phyloP scores from a whole-genome alignment of 2,888 invertebrate species.

The Diarsia rubi region DNA sequence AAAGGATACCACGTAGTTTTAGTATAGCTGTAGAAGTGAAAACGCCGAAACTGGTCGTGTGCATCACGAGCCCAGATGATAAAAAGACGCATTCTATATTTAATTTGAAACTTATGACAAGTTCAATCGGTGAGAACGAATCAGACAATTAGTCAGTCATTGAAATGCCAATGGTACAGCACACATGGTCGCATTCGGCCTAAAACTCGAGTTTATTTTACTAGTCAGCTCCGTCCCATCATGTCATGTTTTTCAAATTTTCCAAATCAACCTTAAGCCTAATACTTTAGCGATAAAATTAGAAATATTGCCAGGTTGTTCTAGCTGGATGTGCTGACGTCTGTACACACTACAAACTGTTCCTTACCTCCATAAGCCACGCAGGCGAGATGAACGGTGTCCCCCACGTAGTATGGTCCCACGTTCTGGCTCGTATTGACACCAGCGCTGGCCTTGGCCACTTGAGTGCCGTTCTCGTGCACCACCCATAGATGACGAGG shows the following conservation, averaged over 20 bases:
- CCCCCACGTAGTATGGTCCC: slow-evolving; percentile 96
- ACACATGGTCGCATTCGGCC: too few relatives aligned
- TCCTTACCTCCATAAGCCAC: slow-evolving; percentile 95
- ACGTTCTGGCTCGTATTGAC: slow-evolving; percentile 87
- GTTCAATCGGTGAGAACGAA: not conserved
- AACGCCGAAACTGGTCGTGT: not conserved
- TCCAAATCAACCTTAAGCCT: too few relatives aligned
- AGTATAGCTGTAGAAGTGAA: not conserved
- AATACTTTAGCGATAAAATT: too few relatives aligned
- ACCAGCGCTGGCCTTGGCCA: slow-evolving; percentile 92
- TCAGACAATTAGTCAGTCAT: not conserved
- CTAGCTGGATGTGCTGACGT: too few relatives aligned
- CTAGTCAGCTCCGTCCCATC: too few relatives aligned
- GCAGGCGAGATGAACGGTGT: slow-evolving; percentile 95
- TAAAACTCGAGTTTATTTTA: too few relatives aligned
- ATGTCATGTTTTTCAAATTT: too few relatives aligned
- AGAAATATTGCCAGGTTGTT: too few relatives aligned
- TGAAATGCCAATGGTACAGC: too few relatives aligned
- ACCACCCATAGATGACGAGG: slow-evolving; percentile 95
- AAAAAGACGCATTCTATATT: not conserved
- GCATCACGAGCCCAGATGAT: not conserved
- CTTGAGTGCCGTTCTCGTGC: slow-evolving; percentile 94
- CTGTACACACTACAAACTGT: not conserved
- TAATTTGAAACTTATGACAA: not conserved
- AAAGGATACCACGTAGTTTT: not conserved